Conservation (phyloP, 2,113 vertebrate genomes). For the Eulacestoma nigropectus region DNA sequence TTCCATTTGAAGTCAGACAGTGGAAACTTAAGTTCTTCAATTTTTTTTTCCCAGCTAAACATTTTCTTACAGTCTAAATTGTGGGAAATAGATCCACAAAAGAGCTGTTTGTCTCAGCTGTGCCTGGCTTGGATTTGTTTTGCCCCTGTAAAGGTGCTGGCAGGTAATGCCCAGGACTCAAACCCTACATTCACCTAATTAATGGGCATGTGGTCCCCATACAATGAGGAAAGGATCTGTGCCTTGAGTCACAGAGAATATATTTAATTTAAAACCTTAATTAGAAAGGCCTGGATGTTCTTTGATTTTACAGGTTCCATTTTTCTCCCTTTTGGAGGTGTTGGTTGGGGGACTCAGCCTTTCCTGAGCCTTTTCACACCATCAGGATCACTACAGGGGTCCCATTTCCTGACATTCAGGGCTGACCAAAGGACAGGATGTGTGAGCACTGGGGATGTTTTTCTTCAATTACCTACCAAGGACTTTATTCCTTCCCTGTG, state of each 20-base stretch:
- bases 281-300: background rate
- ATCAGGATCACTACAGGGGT: fast-evolving
- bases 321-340: background rate
- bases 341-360: background rate
- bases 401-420: fast-evolving
- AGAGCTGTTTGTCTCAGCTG: background rate
- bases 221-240: background rate
- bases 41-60: background rate
- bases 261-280: background rate
- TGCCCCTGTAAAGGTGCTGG: background rate
- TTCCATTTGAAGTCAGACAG: background rate
- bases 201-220: background rate
- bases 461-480: background rate
- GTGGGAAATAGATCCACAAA: background rate
- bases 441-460: background rate
- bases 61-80: background rate
- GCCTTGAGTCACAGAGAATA: background rate
- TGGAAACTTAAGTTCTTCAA: background rate
- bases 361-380: background rate
- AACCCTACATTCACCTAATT: background rate
- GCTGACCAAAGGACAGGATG: background rate
- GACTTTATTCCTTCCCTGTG: background rate
- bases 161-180: background rate
- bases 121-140: background rate
- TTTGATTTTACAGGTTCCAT: background rate